Evolutionary conservation across 2,888 invertebrate species (phyloP), one percentile per base, ranked within the genome.

Genomic region (Encarsia formosa): DNA sequence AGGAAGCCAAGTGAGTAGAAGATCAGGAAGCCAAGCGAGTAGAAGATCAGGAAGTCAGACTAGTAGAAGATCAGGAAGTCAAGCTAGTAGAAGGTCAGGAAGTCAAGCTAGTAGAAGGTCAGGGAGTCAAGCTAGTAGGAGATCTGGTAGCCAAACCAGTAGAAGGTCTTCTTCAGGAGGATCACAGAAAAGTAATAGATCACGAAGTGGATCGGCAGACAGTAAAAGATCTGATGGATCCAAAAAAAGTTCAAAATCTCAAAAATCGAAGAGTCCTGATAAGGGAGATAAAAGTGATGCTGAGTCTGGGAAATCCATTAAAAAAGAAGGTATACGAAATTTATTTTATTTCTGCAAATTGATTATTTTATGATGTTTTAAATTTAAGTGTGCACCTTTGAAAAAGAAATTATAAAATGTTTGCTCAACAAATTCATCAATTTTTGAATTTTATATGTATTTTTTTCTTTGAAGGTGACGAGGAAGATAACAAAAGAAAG

Each of bases 111-210:
- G 73, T 65, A 48, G 49, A 45, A 46, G 67, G 49, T 71, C 70
- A 47, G 68, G 76, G 15, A 78, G 78, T 4, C 68, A 62, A 34
- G 64, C 65, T 16, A 59, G 71, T 64, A 51, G 48, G 42, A 49
- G 67, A 60, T 66, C 68, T 18, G 44, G 56, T 20, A 58, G 63
- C 8, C 54, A 44, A 23, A 37, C 43, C 4, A 54, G 50, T 19
- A 37, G 69, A 49, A 52, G 67, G 59, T 66, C 69, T 16, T 44
- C 57, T n/a, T 58, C 64, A 23, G 70, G 69, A 3, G 62, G 59
- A 8, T 65, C 67, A 2, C 51, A 50, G 9, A 61, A 60, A 35
- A 63, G 65, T 41, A 61, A 60, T 18, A 52, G 59, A 18, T 66
- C 67, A 73, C 76, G 63, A 66, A 73, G 61, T 47, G 58, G 57